Percentiles rank a stretch among this genome's conserved stretches.
Evolutionary conservation across 2,113 vertebrate species (phyloP).

Genomic region (Microcebus tavaratra): DNA sequence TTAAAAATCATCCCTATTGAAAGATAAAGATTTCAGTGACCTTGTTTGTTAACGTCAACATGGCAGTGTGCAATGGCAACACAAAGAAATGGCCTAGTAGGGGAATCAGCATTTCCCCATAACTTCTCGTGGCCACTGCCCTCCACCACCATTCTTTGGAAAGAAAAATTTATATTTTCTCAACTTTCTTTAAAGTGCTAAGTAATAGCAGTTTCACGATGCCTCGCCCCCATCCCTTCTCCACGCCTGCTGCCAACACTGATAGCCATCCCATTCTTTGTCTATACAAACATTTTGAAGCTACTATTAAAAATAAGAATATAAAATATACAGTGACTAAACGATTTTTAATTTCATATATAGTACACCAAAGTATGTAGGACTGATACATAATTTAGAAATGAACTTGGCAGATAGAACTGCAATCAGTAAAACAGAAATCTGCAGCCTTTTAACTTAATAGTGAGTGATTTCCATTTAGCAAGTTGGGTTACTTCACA

Average conservation of each 20-base stretch:
- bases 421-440: not conserved
- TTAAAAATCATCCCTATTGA: no score
- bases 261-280: not conserved
- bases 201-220: not conserved
- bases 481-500: not conserved
- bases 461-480: not conserved
- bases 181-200: not conserved
- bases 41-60: not conserved
- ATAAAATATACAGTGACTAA: not conserved
- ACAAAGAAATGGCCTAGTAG: not conserved
- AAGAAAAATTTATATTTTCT: not conserved
- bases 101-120: not conserved
- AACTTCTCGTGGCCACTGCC: not conserved
- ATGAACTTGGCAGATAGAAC: not conserved
- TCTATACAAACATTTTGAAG: not conserved
- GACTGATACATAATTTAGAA: not conserved
- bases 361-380: not conserved
- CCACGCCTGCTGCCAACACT: not conserved
- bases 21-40: not conserved
- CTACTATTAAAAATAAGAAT: not conserved
- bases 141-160: not conserved
- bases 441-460: not conserved
- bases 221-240: not conserved
- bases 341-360: not conserved
- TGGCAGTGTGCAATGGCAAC: fast-evolving